A percentile compares a stretch with the other conserved stretches of the same genome.
Evolutionary conservation across 2,113 vertebrate genomes (phyloP).

Genomic region (Passer montanus): DNA sequence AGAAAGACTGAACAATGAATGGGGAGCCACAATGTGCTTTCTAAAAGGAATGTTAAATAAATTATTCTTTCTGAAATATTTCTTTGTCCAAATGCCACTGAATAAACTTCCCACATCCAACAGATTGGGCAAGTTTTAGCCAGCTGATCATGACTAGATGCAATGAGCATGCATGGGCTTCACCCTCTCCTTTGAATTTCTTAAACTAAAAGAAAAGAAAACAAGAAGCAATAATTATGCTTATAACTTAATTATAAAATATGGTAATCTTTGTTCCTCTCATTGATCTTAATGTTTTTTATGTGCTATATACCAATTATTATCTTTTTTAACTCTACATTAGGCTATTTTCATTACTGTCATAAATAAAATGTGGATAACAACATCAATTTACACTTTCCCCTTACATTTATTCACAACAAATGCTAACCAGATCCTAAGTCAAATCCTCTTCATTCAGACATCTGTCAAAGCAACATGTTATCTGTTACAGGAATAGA

Average conservation of each 20-base stretch:
- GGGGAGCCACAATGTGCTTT: not conserved
- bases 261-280: not conserved
- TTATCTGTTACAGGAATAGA: not conserved
- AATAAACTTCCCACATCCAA: not conserved
- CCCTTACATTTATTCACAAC: not conserved
- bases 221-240: not conserved
- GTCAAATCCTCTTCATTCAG: not conserved
- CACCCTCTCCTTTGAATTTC: not conserved
- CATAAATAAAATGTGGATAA: not conserved
- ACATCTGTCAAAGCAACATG: not conserved
- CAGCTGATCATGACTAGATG: not conserved
- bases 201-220: not conserved
- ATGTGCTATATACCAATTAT: not conserved
- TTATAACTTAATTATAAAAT: not conserved
- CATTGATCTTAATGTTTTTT: not conserved
- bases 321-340: not conserved
- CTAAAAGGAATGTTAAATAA: not conserved
- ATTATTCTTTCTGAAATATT: not conserved
- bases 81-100: not conserved
- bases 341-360: not conserved
- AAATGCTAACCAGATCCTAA: fast-evolving
- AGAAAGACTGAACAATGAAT: not conserved
- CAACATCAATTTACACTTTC: not conserved
- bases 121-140: not conserved
- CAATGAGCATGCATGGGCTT: not conserved